phyloP scores from a whole-genome alignment of 2,888 invertebrate species.

The Nemurella pictetii region DNA sequence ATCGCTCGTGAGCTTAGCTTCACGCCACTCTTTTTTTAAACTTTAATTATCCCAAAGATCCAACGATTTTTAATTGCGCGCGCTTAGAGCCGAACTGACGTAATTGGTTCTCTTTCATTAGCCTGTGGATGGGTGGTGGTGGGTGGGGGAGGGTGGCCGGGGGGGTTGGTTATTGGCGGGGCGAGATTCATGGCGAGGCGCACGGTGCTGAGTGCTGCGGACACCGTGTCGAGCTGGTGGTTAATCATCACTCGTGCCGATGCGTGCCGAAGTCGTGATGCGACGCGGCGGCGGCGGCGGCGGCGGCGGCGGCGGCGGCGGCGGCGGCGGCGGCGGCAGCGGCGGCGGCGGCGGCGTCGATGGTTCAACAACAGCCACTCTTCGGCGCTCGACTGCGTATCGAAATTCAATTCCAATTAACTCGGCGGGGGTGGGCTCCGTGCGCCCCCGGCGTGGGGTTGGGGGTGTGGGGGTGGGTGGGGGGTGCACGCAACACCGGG shows the following conservation, averaged over 20 bases:
- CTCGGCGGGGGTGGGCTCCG: neutral
- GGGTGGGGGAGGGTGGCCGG: neutral
- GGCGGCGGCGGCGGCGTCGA: neutral
- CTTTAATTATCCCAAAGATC: neutral
- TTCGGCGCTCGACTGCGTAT: neutral
- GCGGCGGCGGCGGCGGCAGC: neutral
- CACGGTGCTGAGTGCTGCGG: too few species aligned
- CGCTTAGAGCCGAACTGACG: neutral
- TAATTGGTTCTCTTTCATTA: neutral
- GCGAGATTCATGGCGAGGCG: too few species aligned
- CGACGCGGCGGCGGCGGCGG: neutral
- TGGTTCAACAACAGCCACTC: neutral
- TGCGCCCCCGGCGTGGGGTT: neutral
- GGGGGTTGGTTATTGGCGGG: too few species aligned
- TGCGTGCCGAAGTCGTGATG: too few species aligned
- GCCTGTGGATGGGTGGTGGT: neutral
- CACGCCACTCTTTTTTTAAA: neutral
- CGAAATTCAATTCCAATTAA: conserved; percentile 17
- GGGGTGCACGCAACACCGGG: too few species aligned
- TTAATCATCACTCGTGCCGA: neutral
- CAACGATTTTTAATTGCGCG: neutral
- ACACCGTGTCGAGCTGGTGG: neutral
- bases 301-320: neutral
- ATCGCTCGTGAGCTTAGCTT: neutral
- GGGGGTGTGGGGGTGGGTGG: too few species aligned